phyloP scores from a whole-genome alignment of 2,797 vertebrate genomes.

The Erpetoichthys calabaricus region DNA sequence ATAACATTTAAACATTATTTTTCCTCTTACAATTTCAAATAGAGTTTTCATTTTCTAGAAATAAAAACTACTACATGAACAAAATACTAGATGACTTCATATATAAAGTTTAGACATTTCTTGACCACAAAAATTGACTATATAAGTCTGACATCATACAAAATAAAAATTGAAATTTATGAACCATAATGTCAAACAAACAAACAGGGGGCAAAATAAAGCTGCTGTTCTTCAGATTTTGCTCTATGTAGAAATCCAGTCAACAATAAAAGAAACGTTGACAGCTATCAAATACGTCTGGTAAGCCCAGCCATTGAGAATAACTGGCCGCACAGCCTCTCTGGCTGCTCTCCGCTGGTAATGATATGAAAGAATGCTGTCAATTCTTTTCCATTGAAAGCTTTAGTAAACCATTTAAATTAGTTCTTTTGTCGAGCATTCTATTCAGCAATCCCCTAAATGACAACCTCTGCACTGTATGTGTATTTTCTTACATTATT shows the following conservation, averaged over 20 bases:
- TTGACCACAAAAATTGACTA: too few species aligned
- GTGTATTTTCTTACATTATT: constrained; percentile 26
- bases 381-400: constrained; percentile 52
- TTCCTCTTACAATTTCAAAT: too few species aligned
- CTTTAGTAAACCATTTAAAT: constrained; percentile 61
- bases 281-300: constrained; percentile 41
- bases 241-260: constrained; percentile 17
- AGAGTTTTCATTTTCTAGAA: too few species aligned
- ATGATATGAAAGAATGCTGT: constrained; percentile 72
- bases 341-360: constrained; percentile 38
- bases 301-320: constrained; percentile 27
- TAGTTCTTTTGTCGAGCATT: constrained; percentile 48
- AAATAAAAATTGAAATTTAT: constrained; percentile 18
- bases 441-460: constrained; percentile 52
- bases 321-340: constrained; percentile 7
- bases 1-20: too few species aligned
- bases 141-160: constrained; percentile 1
- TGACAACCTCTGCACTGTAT: constrained; percentile 38
- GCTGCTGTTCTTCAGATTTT: constrained; percentile 25
- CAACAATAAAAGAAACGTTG: constrained; percentile 17
- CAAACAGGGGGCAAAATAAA: constrained; percentile 22
- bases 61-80: too few species aligned
- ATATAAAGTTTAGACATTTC: too few species aligned
- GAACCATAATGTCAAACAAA: constrained; percentile 13
- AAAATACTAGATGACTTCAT: too few species aligned